Evolutionary conservation across 2,888 invertebrate species (phyloP).

Genomic region (Ophonus ardosiacus): DNA sequence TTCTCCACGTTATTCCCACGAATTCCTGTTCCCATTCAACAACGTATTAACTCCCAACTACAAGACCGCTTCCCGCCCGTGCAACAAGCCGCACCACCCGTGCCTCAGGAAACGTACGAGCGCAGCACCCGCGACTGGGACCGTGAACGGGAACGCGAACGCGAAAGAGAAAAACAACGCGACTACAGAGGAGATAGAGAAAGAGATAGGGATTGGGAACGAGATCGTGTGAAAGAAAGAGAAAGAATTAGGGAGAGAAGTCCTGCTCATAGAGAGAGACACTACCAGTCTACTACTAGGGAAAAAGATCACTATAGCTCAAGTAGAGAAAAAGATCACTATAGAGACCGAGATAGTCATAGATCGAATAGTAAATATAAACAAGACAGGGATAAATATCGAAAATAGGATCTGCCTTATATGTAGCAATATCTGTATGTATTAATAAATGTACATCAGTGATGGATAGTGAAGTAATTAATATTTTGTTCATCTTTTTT

Average conservation of each 20-base stretch:
- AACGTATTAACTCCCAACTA: constrained; percentile 88
- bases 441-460: constrained; percentile 16
- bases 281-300: constrained; percentile 67
- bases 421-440: constrained; percentile 19
- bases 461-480: constrained; percentile 15
- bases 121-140: constrained; percentile 57
- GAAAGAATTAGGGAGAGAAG: constrained; percentile 66
- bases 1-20: constrained; percentile 98
- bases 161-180: constrained; percentile 68
- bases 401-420: constrained; percentile 37
- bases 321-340: constrained; percentile 68
- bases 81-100: constrained; percentile 21
- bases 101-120: constrained; percentile 62
- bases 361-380: constrained; percentile 69
- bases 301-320: constrained; percentile 71
- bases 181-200: constrained; percentile 68
- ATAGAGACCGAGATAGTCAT: constrained; percentile 67
- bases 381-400: constrained; percentile 69
- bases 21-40: constrained; percentile 98
- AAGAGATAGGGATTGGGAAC: constrained; percentile 68
- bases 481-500: neutral
- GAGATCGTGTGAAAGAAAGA: constrained; percentile 67
- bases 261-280: constrained; percentile 68
- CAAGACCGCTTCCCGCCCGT: constrained; percentile 75
- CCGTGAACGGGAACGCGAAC: constrained; percentile 70